These are phyloP conservation scores for Paratilapia polleni DNA, from an alignment of 2,113 vertebrate genomes.

Conservation along the genomic window DNA sequence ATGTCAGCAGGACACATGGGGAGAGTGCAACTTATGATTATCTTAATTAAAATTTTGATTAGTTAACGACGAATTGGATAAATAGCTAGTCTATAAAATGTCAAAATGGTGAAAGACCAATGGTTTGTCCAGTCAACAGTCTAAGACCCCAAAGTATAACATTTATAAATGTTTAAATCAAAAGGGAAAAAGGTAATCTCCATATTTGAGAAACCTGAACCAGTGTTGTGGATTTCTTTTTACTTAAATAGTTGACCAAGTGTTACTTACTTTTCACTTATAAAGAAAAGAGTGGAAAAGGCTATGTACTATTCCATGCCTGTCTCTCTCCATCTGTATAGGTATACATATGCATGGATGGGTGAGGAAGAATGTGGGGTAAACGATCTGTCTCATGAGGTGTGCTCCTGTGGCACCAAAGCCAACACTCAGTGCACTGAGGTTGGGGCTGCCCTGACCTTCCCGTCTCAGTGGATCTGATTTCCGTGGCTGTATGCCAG, in stretches of 20 bases:
- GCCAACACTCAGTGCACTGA: background rate
- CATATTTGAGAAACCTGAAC: too few species aligned
- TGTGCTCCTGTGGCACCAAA: background rate
- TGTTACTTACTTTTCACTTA: background rate
- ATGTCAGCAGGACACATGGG: background rate
- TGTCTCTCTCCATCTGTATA: background rate
- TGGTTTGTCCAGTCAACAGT: too few species aligned
- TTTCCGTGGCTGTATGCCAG: constrained; percentile 49
- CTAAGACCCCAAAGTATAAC: too few species aligned
- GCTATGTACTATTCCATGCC: background rate
- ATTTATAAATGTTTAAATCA: too few species aligned
- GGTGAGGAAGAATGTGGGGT: background rate
- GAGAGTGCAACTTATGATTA: rapidly evolving
- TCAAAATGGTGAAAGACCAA: background rate
- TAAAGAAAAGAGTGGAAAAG: background rate
- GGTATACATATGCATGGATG: background rate
- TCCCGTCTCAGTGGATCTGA: constrained; percentile 34
- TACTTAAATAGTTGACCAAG: too few species aligned
- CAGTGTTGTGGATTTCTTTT: too few species aligned
- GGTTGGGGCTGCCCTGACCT: constrained; percentile 29
- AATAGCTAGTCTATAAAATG: background rate
- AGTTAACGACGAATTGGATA: background rate
- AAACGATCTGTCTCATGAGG: constrained; percentile 45
- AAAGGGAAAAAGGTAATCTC: too few species aligned
- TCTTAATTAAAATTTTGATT: background rate